Evolutionary conservation across 2,113 vertebrate species (phyloP).

Genomic region (Ondatra zibethicus): DNA sequence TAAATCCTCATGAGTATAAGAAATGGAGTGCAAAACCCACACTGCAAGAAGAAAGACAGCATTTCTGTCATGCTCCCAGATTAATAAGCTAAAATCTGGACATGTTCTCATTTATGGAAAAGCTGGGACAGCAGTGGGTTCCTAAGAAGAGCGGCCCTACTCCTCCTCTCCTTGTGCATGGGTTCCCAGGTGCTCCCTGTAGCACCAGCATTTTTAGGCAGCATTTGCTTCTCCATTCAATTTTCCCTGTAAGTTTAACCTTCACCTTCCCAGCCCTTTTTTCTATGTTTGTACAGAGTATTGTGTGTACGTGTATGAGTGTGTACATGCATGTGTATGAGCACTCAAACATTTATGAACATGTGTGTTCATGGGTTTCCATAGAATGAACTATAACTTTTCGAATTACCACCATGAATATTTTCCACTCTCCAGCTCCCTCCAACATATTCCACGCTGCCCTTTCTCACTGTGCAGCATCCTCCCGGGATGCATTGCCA

Average conservation of each 20-base stretch:
- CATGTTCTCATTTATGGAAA: conserved; percentile 49
- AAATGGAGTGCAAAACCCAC: conserved; percentile 49
- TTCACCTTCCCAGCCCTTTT: not conserved
- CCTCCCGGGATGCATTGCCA: conserved; percentile 63
- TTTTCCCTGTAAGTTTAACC: not conserved
- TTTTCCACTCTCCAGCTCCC: conserved; percentile 60
- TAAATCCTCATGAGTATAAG: conserved; percentile 50
- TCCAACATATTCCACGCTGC: conserved; percentile 35
- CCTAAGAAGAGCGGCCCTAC: not conserved
- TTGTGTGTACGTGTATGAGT: not conserved
- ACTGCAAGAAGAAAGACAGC: conserved; percentile 48
- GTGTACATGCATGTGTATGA: not conserved
- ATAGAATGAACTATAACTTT: conserved; percentile 20
- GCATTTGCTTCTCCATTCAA: not conserved
- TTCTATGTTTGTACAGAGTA: not conserved
- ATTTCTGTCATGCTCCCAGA: conserved; percentile 46
- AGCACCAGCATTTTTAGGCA: not conserved
- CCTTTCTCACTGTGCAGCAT: conserved; percentile 31
- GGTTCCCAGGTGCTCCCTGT: not conserved
- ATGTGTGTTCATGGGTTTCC: not conserved
- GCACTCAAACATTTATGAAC: not conserved
- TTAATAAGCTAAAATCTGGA: conserved; percentile 42
- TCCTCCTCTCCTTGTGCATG: not conserved
- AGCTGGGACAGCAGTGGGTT: not conserved
- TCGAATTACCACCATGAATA: conserved; percentile 17